Evolutionary conservation across 2,797 vertebrate species (phyloP).

Genomic region (Philypnodon macrostomus): DNA sequence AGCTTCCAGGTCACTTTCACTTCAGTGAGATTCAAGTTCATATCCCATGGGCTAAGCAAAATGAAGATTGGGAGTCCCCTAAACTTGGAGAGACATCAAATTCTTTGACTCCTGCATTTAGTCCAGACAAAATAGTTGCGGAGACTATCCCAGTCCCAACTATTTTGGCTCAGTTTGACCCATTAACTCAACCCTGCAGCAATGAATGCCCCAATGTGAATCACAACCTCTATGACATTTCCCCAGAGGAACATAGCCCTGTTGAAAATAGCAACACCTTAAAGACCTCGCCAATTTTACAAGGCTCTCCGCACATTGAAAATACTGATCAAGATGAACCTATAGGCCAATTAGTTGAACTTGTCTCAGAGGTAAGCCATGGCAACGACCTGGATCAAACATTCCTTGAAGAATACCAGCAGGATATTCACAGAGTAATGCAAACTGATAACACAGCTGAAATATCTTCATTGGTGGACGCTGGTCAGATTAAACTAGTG

Average conservation of each 20-base stretch:
- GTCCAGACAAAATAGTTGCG: constrained; percentile 25
- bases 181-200: constrained; percentile 52
- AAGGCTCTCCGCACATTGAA: constrained; percentile 13
- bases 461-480: constrained; percentile 1
- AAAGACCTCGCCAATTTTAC: background rate
- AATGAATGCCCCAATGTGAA: constrained; percentile 36
- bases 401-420: constrained; percentile 14
- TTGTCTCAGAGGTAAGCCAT: no score
- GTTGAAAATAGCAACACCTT: constrained; percentile 9
- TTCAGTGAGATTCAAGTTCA: constrained; percentile 24
- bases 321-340: constrained; percentile 26
- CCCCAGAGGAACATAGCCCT: constrained; percentile 21
- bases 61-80: constrained; percentile 14
- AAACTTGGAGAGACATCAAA: constrained; percentile 31
- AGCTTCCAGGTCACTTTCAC: constrained; percentile 33
- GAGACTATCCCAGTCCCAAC: constrained; percentile 30
- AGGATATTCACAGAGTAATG: no score
- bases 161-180: constrained; percentile 53
- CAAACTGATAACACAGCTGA: no score
- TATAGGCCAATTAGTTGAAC: background rate
- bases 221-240: constrained; percentile 36
- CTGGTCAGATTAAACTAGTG: constrained; percentile 5
- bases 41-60: constrained; percentile 16
- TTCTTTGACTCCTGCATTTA: constrained; percentile 8
- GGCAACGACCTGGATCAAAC: background rate